Evolutionary conservation across 2,113 vertebrate genomes (phyloP).

Genomic region (Trogon melanurus): DNA sequence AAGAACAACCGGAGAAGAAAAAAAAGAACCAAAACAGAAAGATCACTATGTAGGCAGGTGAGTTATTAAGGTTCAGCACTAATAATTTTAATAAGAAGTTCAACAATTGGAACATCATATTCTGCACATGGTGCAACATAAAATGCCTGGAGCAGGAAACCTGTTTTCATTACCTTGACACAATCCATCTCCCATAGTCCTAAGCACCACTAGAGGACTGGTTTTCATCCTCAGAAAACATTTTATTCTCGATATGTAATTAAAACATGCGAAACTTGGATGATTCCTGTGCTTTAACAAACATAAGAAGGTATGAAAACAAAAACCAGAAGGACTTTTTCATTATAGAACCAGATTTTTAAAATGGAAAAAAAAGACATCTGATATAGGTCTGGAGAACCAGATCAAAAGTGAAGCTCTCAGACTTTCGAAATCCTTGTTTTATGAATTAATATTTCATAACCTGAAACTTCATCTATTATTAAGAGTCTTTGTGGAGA

Average conservation of each 20-base stretch:
- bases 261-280: background rate
- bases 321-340: background rate
- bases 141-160: background rate
- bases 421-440: background rate
- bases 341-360: background rate
- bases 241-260: background rate
- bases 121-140: background rate
- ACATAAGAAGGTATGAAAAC: background rate
- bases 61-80: background rate
- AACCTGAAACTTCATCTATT: background rate
- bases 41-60: background rate
- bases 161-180: background rate
- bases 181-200: background rate
- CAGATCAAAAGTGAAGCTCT: background rate
- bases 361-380: background rate
- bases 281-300: background rate
- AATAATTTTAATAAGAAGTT: background rate
- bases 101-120: background rate
- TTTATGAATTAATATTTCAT: background rate
- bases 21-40: background rate
- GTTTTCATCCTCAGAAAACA: background rate
- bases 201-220: background rate
- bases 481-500: background rate
- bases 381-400: background rate
- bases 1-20: background rate